Conservation (phyloP, 2,888 invertebrate species). For the Drosophila prostipennis region DNA sequence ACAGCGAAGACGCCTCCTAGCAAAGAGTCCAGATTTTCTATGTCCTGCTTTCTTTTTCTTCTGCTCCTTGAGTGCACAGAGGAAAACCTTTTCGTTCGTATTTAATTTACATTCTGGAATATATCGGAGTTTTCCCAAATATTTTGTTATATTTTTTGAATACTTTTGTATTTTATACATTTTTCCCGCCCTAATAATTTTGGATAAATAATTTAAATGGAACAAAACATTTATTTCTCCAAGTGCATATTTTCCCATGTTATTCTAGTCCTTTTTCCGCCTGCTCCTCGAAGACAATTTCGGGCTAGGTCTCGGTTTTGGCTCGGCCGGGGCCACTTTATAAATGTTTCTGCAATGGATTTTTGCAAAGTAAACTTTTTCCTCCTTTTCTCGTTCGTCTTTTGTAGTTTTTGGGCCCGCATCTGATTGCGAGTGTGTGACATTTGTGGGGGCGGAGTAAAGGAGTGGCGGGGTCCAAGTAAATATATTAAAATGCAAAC, state of each 20-base stretch:
- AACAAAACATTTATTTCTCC: neutral
- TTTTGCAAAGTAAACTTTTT: constrained; percentile 79
- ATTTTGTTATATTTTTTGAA: no score
- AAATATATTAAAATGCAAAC: constrained; percentile 80
- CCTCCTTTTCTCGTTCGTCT: constrained; percentile 42
- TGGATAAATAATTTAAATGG: neutral
- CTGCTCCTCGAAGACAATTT: constrained; percentile 45
- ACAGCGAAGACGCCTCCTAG: constrained; percentile 53
- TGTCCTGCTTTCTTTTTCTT: constrained; percentile 21
- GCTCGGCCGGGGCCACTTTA: constrained; percentile 66
- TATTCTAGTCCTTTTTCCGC: constrained; percentile 51
- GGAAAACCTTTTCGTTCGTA: neutral
- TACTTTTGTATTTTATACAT: no score
- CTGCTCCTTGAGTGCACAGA: neutral
- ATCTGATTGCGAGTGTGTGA: constrained; percentile 77
- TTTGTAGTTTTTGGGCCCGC: constrained; percentile 76
- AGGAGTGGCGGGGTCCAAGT: constrained; percentile 38
- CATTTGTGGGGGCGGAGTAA: constrained; percentile 38
- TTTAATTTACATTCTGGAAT: neutral
- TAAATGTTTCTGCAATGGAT: constrained; percentile 79
- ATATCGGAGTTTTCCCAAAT: no score
- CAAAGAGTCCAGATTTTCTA: constrained; percentile 60
- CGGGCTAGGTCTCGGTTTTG: constrained; percentile 24
- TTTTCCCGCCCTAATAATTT: neutral
- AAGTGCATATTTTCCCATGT: constrained; percentile 40